Percentiles rank a stretch among this genome's conserved stretches.
phyloP scores from a whole-genome alignment of 2,888 invertebrate genomes.

The Lochmaea crataegi region DNA sequence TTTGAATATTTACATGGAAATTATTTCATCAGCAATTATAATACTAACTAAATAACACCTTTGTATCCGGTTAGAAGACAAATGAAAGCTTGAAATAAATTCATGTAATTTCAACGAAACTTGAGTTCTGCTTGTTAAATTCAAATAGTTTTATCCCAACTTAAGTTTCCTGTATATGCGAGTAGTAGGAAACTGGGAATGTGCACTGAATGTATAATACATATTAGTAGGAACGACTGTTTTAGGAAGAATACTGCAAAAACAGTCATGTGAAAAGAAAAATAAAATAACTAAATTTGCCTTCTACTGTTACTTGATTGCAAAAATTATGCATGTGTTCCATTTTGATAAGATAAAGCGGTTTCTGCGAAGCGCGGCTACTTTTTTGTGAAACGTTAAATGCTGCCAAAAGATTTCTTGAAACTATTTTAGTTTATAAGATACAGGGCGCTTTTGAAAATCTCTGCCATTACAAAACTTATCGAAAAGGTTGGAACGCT shows the following conservation, averaged over 20 bases:
- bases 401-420: no score
- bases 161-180: neutral
- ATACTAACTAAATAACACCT: neutral
- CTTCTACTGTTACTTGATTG: neutral
- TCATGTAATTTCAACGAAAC: neutral
- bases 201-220: slow-evolving; percentile 9
- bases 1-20: neutral
- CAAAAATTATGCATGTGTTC: neutral
- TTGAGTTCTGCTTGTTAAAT: slow-evolving; percentile 1
- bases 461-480: no score
- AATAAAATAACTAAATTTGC: neutral
- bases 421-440: no score
- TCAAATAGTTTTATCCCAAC: neutral
- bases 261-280: neutral
- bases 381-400: no score
- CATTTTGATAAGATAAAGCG: no score
- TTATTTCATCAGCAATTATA: neutral
- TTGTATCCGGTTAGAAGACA: neutral
- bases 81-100: slow-evolving; percentile 3
- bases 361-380: no score
- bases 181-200: slow-evolving; percentile 7
- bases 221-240: neutral
- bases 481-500: no score
- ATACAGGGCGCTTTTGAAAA: no score
- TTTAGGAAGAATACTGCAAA: neutral